Percentiles rank a stretch among this genome's conserved stretches.
Evolutionary conservation across 2,797 vertebrate genomes (phyloP).

Genomic region (Limosa lapponica): DNA sequence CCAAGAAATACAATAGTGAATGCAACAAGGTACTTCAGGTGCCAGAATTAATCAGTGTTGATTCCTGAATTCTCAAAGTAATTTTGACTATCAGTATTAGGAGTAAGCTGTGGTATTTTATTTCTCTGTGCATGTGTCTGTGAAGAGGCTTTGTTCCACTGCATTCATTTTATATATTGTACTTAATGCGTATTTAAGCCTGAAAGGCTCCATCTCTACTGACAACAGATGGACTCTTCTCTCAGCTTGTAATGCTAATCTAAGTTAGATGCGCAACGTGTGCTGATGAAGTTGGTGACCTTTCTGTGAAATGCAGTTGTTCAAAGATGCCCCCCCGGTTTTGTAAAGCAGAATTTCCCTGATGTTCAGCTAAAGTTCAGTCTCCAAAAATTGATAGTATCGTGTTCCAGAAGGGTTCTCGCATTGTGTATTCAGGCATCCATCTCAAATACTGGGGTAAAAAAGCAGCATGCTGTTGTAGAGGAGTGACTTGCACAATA

Average conservation of each 20-base stretch:
- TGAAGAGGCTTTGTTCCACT: conserved; percentile 2
- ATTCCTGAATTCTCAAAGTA: not conserved
- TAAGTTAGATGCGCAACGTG: not conserved
- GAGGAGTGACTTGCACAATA: not conserved
- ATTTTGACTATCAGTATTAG: not conserved
- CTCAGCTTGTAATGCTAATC: not conserved
- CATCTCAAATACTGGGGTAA: not conserved
- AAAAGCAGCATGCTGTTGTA: not conserved
- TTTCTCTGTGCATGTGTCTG: not conserved
- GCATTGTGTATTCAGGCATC: not conserved
- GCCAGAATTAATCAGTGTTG: not conserved
- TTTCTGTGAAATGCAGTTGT: not conserved
- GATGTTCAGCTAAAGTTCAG: not conserved
- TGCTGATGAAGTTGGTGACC: conserved; percentile 30
- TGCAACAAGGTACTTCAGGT: not conserved
- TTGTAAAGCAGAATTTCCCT: not conserved
- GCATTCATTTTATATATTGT: not conserved
- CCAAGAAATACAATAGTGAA: not conserved
- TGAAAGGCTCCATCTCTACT: not conserved
- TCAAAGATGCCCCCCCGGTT: not conserved
- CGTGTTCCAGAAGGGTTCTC: not conserved
- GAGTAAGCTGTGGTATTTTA: not conserved
- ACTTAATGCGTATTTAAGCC: conserved; percentile 4
- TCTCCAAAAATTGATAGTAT: not conserved
- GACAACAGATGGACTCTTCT: conserved; percentile 35